phyloP scores from a whole-genome alignment of 2,888 invertebrate species.

The Tuta absoluta region DNA sequence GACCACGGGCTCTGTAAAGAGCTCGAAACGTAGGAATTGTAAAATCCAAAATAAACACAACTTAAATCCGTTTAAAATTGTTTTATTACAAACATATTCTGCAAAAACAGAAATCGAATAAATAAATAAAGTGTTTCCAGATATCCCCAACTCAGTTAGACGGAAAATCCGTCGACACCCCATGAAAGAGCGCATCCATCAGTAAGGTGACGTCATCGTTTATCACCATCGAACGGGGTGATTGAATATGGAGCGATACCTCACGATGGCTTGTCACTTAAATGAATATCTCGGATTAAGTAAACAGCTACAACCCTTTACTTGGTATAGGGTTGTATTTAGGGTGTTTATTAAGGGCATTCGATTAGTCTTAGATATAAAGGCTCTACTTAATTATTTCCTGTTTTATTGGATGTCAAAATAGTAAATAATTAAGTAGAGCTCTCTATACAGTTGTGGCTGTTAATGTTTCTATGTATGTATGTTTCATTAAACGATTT shows the following conservation, averaged over 20 bases:
- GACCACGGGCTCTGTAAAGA: too few species aligned
- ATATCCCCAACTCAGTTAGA: slow-evolving; percentile 26
- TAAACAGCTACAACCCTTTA: slow-evolving; percentile 38
- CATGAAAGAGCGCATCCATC: slow-evolving; percentile 57
- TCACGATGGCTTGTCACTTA: slow-evolving; percentile 51
- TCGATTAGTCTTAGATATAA: neutral
- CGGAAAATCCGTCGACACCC: slow-evolving; percentile 14
- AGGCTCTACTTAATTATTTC: too few species aligned
- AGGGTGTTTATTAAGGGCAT: slow-evolving; percentile 4
- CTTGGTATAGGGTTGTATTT: neutral
- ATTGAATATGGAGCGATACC: slow-evolving; percentile 64
- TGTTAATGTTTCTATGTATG: too few species aligned
- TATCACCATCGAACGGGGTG: slow-evolving; percentile 70
- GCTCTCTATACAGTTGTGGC: too few species aligned
- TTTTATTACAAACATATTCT: too few species aligned
- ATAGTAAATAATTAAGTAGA: too few species aligned
- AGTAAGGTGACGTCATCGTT: slow-evolving; percentile 60
- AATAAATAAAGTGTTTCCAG: neutral
- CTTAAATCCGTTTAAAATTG: too few species aligned
- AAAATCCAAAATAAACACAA: too few species aligned
- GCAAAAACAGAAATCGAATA: neutral
- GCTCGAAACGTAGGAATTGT: too few species aligned
- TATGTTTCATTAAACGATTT: too few species aligned
- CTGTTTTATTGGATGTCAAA: too few species aligned
- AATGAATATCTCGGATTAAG: slow-evolving; percentile 46